phyloP scores from a whole-genome alignment of 2,888 invertebrate genomes.

The Synergus gifuensis region DNA sequence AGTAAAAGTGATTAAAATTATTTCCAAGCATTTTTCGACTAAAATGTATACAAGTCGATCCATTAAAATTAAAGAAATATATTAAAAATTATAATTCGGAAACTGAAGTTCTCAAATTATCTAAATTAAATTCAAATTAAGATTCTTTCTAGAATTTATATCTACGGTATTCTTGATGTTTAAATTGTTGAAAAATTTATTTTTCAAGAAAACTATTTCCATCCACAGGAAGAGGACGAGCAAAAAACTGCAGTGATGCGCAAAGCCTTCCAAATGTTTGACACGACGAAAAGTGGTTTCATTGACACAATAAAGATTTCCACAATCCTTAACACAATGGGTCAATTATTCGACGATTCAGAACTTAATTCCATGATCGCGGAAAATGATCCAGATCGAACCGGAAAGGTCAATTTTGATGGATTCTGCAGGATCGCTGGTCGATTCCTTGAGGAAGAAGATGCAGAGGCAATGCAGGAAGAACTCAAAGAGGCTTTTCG shows the following conservation, averaged over 20 bases:
- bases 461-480: slow-evolving; percentile 97
- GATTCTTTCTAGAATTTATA: too few species aligned
- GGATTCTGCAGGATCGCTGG: slow-evolving; percentile 95
- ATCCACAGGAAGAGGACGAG: slow-evolving; percentile 82
- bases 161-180: too few species aligned
- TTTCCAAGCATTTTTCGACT: too few species aligned
- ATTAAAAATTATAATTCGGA: too few species aligned
- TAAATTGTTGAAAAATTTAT: too few species aligned
- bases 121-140: too few species aligned
- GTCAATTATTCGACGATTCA: slow-evolving; percentile 94
- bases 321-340: slow-evolving; percentile 96
- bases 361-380: slow-evolving; percentile 93
- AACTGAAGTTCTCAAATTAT: too few species aligned
- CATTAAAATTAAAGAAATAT: too few species aligned
- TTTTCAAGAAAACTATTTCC: background rate
- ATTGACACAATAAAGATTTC: slow-evolving; percentile 95
- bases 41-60: too few species aligned
- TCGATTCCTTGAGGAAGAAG: slow-evolving; percentile 97
- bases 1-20: too few species aligned
- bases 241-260: slow-evolving; percentile 94
- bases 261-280: slow-evolving; percentile 98
- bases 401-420: slow-evolving; percentile 96
- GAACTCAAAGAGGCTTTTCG: slow-evolving; percentile 98
- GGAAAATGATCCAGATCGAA: slow-evolving; percentile 94
- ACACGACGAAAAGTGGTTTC: slow-evolving; percentile 94